Conservation (phyloP, 2,888 invertebrate species). For the Drosophila imparisetae region DNA sequence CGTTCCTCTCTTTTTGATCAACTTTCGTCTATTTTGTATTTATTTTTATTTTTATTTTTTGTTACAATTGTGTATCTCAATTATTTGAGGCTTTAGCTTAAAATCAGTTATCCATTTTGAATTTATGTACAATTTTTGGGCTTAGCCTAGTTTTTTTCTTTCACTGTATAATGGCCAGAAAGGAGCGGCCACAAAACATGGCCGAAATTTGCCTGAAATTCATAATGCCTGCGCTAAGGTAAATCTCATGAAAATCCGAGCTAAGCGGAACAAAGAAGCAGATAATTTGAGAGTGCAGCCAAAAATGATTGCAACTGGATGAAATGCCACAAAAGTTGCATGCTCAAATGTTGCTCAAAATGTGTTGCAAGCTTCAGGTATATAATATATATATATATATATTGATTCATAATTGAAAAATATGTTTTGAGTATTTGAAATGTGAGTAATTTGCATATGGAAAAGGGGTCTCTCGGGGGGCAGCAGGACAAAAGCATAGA, state of each 20-base stretch:
- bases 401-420: no score
- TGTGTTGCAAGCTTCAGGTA: neutral
- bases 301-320: neutral
- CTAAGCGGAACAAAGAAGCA: constrained; percentile 12
- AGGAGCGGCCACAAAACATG: constrained; percentile 29
- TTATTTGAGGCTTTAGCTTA: neutral
- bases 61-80: no score
- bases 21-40: no score
- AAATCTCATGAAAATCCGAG: constrained; percentile 13
- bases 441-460: neutral
- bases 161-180: constrained; percentile 9
- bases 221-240: constrained; percentile 24
- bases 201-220: constrained; percentile 25
- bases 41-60: neutral
- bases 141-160: constrained; percentile 10
- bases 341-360: constrained; percentile 5
- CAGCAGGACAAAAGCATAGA: neutral
- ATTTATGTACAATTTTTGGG: neutral
- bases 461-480: neutral
- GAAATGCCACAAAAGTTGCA: neutral
- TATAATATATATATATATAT: neutral
- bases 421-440: no score
- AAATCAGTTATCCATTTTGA: neutral
- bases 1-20: neutral
- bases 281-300: constrained; percentile 12